Evolutionary conservation across 2,888 invertebrate genomes (phyloP), one percentile per base, ranked within the genome.

Genomic region (Steinernema scapterisci): DNA sequence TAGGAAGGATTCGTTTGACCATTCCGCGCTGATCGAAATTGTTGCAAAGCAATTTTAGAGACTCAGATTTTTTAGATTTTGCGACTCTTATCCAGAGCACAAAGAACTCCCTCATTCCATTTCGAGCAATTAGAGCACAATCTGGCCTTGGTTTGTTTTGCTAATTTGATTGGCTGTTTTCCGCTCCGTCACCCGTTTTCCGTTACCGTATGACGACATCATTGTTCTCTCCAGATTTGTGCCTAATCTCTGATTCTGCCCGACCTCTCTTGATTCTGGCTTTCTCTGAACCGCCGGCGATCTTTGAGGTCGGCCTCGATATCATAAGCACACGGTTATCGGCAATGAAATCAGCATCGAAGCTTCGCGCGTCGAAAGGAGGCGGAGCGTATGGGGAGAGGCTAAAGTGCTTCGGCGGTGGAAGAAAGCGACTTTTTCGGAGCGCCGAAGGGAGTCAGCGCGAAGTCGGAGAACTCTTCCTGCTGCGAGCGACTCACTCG

Each of bases 401-500:
- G 38, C 38, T 9, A 38, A 63, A 63, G 63, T 13, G 63, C 31
- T 9, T 31, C 63, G 63, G 23, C 1, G 52, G 9, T 38, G 38
- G 38, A 38, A 38, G 38, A 38, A 38, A 38, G 38, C 48, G 48
- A 48, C 19, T 48, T 48, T 44, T 19, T 16, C 48, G 16, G 48
- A 48, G 48, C 16, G 48, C 16, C 48, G n/a, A 19, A 13, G 48
- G 48, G 48, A 16, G 48, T 16, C 48, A 48, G 48, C 48, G 48
- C 19, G 48, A 48, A 48, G 48, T 48, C 48, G 48, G 48, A 38
- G 38, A 38, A 48, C 13, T 48, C 48, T 48, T 48, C 13, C 48
- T 48, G 48, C 48, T 48, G 16, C 19, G 38, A 38, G 48, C 48
- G 48, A 48, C 48, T 48, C 48, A 48, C 48, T 48, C 48, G 48